phyloP scores from a whole-genome alignment of 1,140 invertebrate genomes.

The Polypedilum vanderplanki region DNA sequence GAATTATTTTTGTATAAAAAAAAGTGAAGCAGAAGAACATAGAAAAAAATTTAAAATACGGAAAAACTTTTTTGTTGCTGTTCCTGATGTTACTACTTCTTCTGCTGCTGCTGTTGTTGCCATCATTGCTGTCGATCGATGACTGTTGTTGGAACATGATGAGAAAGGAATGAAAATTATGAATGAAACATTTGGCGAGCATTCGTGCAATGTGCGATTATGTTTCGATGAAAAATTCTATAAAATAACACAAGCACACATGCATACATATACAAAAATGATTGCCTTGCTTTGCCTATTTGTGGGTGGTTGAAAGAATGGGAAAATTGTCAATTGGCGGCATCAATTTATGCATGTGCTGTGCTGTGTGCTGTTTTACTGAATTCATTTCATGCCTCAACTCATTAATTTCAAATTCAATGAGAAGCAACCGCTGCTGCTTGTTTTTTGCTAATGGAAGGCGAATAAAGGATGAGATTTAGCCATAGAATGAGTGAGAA shows the following conservation, averaged over 20 bases:
- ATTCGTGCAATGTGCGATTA: conserved; percentile 21
- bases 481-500: neutral
- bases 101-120: neutral
- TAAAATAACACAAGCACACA: neutral
- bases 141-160: neutral
- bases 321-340: neutral
- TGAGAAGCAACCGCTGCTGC: too few species aligned
- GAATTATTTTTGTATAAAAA: conserved; percentile 22
- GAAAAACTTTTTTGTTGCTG: conserved; percentile 24
- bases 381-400: neutral
- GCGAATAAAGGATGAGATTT: neutral
- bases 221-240: neutral
- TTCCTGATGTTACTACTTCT: neutral
- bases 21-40: neutral
- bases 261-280: neutral
- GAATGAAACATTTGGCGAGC: conserved; percentile 25
- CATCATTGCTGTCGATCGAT: neutral
- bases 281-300: neutral
- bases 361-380: neutral
- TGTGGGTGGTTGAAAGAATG: neutral
- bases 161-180: conserved; percentile 8
- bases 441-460: neutral
- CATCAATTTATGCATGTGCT: neutral
- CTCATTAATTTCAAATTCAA: neutral
- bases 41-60: conserved; percentile 2